Evolutionary conservation across 2,113 vertebrate genomes (phyloP), one percentile per base, ranked within the genome.

Genomic region (Sorex araneus): DNA sequence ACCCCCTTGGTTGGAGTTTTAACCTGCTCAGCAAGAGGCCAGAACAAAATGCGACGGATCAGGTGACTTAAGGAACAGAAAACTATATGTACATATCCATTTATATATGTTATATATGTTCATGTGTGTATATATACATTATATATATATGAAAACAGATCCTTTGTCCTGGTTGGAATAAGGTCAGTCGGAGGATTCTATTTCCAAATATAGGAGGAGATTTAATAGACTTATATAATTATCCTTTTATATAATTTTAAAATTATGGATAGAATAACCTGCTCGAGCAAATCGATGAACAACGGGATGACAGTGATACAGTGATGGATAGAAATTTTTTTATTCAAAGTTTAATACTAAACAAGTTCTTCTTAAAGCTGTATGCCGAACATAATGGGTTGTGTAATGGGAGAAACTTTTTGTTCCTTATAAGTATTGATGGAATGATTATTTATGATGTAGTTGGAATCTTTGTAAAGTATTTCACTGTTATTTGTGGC

Each of bases 281-380:
- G n/a, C n/a, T n/a, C n/a, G n/a, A n/a, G n/a, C n/a, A n/a, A n/a
- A n/a, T n/a, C n/a, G n/a, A n/a, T n/a, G n/a, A n/a, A n/a, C n/a
- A n/a, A n/a, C n/a, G n/a, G n/a, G n/a, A n/a, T n/a, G n/a, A n/a
- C n/a, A n/a, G n/a, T n/a, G n/a, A n/a, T n/a, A n/a, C n/a, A n/a
- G n/a, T n/a, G n/a, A 16, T 54, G 50, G 50, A 7, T 54, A 54
- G 7, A 54, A 27, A 10, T n/a, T 27, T 64, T 57, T 36, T 94
- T 89, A 70, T 86, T 83, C 63, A 89, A 96, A 93, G 77, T 96
- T 96, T 92, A 87, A 89, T 82, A 21, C 4, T 95, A 87, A 64
- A 67, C 40, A 57, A 36, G 76, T 95, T 90, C 73, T 78, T 95
- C 90, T 92, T 89, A 91, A 71, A 92, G 8, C 66, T 89, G 0